Percentiles rank a stretch among this genome's conserved stretches.
phyloP scores from a whole-genome alignment of 2,888 invertebrate species.

The Meliscaeva auricollis region DNA sequence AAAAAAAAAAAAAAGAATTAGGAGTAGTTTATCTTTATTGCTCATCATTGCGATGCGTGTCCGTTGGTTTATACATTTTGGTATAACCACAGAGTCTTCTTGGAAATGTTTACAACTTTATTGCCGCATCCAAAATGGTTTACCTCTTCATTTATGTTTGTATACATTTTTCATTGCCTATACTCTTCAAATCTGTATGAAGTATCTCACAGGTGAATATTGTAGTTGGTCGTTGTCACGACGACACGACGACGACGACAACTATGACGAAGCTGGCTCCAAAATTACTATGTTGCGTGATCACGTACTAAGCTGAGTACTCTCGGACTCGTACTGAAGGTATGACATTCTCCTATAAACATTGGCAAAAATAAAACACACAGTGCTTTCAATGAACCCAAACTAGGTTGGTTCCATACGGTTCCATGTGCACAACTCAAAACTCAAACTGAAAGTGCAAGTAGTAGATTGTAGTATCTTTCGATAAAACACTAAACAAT shows the following conservation, averaged over 20 bases:
- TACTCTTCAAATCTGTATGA: not conserved
- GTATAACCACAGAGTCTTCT: not conserved
- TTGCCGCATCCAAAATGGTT: slow-evolving; percentile 19
- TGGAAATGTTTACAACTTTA: slow-evolving; percentile 28
- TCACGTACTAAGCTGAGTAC: slow-evolving; percentile 27
- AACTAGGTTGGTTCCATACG: slow-evolving; percentile 62
- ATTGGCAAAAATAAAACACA: slow-evolving; percentile 18
- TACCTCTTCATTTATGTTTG: slow-evolving; percentile 12
- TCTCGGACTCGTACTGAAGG: not conserved
- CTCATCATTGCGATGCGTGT: slow-evolving; percentile 26
- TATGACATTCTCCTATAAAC: slow-evolving; percentile 67
- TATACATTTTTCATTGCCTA: not conserved
- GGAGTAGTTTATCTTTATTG: slow-evolving; percentile 30
- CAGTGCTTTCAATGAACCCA: slow-evolving; percentile 46
- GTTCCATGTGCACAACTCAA: slow-evolving; percentile 29
- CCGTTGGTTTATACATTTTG: not conserved
- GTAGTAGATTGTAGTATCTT: slow-evolving; percentile 36
- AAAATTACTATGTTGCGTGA: slow-evolving; percentile 52
- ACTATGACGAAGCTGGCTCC: not conserved
- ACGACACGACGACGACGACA: not conserved
- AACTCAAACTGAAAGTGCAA: slow-evolving; percentile 60
- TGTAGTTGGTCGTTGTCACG: slow-evolving; percentile 15
- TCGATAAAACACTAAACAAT: slow-evolving; percentile 46
- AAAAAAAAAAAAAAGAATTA: not conserved
- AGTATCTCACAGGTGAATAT: not conserved